Base-by-base conservation (phyloP, 2,113 vertebrate species). In the Actenoides hombroni region DNA sequence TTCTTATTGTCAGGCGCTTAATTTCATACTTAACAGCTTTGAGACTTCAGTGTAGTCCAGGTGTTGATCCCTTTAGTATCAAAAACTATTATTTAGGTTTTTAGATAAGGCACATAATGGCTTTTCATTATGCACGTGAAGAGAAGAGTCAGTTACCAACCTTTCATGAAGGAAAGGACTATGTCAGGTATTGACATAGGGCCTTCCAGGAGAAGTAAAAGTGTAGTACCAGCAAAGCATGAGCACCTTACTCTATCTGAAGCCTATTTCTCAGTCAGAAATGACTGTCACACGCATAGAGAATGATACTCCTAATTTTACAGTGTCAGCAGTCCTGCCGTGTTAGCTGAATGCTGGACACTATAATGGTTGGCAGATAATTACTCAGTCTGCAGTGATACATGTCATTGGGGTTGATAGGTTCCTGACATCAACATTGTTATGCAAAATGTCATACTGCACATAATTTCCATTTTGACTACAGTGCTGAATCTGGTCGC, bases 351-450 rank as follows among this genome's bases (percentile, higher is more conserved):
- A 57, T 64, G 69, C 88, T 93, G 73, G 65, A 19, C 83, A 37
- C 53, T 54, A 0, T 37, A 64, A 69, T 54, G 48, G 48, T 37
- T 92, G 91, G 54, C 86, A 94, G 77, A 83, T 92, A 92, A 87
- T 88, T 48, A 40, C 77, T 91, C 53, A n/a, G 61, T 83, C 77
- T 85, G 65, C 88, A 80, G 57, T 69, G 86, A 79, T 91, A 91
- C 37, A 1, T 82, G 92, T 82, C 69, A 76, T 53, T 88, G 82
- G 69, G 28, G 51, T 68, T 88, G 83, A 76, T 65, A 91, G 54
- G 61, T 86, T 85, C 79, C 69, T 93, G 83, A 95, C 77, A 88
- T 92, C 92, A 78, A 25, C 77, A 59, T 86, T 92, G 86, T 91
- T 87, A 93, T 70, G 67, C 86, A 92, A 86, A 94, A 68, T 87